These are phyloP conservation scores for Tricholauxania praeusta DNA, from an alignment of 2,888 invertebrate genomes.

Conservation along the genomic window DNA sequence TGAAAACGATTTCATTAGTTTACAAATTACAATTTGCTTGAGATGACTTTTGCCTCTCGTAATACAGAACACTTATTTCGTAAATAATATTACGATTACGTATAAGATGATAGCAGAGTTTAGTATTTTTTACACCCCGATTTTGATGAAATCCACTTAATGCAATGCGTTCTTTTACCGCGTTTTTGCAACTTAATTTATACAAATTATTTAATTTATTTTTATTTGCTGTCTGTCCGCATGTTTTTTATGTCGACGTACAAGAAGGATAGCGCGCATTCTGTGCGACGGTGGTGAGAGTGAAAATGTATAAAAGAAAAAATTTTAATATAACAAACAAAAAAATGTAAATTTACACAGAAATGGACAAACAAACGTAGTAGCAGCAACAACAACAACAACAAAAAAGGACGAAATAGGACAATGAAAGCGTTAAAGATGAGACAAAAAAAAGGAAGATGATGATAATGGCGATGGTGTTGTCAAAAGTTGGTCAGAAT, in stretches of 20 bases:
- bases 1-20: constrained; percentile 24
- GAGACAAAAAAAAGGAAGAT: not conserved
- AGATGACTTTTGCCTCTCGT: not conserved
- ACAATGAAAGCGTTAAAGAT: too few relatives aligned
- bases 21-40: constrained; percentile 9
- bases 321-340: not conserved
- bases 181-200: constrained; percentile 21
- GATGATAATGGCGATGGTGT: constrained; percentile 2
- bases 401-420: too few relatives aligned
- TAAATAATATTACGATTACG: not conserved
- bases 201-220: constrained; percentile 30
- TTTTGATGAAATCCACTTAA: not conserved
- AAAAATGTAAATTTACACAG: not conserved
- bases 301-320: not conserved
- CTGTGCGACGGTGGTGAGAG: not conserved
- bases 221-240: constrained; percentile 12
- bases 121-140: not conserved
- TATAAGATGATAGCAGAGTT: constrained; percentile 5
- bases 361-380: constrained; percentile 5
- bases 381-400: too few relatives aligned
- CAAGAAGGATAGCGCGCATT: too few relatives aligned
- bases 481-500: too few relatives aligned
- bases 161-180: not conserved
- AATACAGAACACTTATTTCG: not conserved
- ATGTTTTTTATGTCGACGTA: not conserved